These are phyloP conservation scores for Ceratotherium simum DNA, from an alignment of 2,113 vertebrate genomes.

Conservation along the genomic window DNA sequence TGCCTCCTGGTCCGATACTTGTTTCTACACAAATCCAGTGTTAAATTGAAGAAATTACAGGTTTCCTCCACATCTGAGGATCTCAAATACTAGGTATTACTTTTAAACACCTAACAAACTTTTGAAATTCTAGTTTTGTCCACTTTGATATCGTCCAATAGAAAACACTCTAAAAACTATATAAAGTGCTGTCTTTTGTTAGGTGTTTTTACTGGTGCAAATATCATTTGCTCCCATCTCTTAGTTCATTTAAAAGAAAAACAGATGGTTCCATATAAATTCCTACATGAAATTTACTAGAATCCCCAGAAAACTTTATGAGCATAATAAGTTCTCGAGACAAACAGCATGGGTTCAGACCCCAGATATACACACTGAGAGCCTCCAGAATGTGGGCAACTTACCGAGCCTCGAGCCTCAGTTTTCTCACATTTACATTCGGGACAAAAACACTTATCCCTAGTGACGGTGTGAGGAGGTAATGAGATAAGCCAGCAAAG, in stretches of 20 bases:
- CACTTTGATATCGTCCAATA: not conserved
- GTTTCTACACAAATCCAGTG: not conserved
- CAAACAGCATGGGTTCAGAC: not conserved
- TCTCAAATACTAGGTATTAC: constrained; percentile 48
- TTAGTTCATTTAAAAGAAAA: constrained; percentile 62
- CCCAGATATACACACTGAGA: not conserved
- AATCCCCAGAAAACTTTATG: constrained; percentile 52
- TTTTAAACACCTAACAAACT: constrained; percentile 43
- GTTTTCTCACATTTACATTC: not conserved
- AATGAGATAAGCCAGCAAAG: not conserved
- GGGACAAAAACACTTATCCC: not conserved
- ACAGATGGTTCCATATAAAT: constrained; percentile 56
- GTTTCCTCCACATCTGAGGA: not conserved
- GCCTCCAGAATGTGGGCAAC: not conserved
- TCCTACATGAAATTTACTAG: constrained; percentile 46
- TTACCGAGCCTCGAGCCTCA: not conserved
- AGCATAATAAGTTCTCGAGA: constrained; percentile 21
- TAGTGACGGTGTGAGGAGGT: not conserved
- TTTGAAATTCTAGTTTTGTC: constrained; percentile 44
- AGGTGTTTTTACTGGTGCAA: constrained; percentile 49
- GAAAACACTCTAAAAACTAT: constrained; percentile 2
- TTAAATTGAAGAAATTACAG: not conserved
- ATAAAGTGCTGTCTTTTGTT: constrained; percentile 3
- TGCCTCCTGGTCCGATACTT: no score
- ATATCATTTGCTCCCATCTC: not conserved